A percentile compares a stretch with the other conserved stretches of the same genome.
Evolutionary conservation across 2,888 invertebrate species (phyloP).

Genomic region (Rhopalosiphum nymphaeae): DNA sequence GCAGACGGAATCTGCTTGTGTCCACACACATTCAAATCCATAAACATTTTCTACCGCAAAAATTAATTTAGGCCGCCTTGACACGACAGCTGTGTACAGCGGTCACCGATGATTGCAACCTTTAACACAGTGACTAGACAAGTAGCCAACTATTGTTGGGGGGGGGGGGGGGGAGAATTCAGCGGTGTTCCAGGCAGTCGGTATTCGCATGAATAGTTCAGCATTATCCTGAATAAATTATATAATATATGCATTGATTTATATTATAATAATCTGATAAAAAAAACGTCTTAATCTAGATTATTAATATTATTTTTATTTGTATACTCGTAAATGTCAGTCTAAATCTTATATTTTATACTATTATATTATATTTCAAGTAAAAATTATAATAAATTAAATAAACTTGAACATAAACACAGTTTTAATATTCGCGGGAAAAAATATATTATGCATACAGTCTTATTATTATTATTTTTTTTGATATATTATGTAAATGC

Average conservation of each 20-base stretch:
- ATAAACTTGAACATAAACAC: too few relatives aligned
- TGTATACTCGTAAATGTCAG: too few relatives aligned
- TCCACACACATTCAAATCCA: not conserved
- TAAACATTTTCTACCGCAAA: not conserved
- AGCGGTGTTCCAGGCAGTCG: not conserved
- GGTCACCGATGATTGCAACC: not conserved
- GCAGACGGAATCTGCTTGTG: not conserved
- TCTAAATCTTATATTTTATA: too few relatives aligned
- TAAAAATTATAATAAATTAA: too few relatives aligned
- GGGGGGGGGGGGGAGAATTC: not conserved
- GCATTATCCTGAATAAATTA: too few relatives aligned
- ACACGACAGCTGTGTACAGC: not conserved
- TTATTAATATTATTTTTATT: too few relatives aligned
- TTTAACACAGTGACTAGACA: not conserved
- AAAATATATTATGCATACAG: not conserved
- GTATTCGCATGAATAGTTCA: too few relatives aligned
- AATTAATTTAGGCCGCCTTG: not conserved
- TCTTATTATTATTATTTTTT: not conserved
- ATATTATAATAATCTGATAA: too few relatives aligned
- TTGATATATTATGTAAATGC: not conserved
- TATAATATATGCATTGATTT: too few relatives aligned
- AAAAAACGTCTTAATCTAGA: too few relatives aligned
- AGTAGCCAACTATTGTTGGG: not conserved
- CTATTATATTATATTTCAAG: too few relatives aligned
- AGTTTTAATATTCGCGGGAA: not conserved